Conservation (phyloP, 1,140 invertebrate genomes). For the Macrocentrus cingulum region DNA sequence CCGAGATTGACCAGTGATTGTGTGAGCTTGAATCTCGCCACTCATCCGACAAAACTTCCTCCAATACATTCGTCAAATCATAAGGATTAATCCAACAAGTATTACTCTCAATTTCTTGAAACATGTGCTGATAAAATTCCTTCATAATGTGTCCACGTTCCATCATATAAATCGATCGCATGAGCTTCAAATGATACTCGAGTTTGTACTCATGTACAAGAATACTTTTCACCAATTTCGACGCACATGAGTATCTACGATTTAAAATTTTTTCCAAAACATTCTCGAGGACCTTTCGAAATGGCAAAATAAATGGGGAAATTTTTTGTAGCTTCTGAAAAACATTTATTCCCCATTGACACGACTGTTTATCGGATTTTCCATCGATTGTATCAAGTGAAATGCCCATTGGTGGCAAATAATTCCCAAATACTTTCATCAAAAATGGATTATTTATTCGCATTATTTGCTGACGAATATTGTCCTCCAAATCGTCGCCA, state of each 20-base stretch:
- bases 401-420: slow-evolving; percentile 36
- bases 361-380: neutral
- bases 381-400: slow-evolving; percentile 36
- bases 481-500: slow-evolving; percentile 35
- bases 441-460: slow-evolving; percentile 51
- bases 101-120: slow-evolving; percentile 61
- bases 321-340: slow-evolving; percentile 40
- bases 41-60: slow-evolving; percentile 59
- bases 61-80: slow-evolving; percentile 57
- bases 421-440: slow-evolving; percentile 50
- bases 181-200: slow-evolving; percentile 56
- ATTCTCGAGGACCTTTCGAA: slow-evolving; percentile 52
- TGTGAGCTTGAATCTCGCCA: slow-evolving; percentile 54
- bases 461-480: slow-evolving; percentile 45
- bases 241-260: slow-evolving; percentile 55
- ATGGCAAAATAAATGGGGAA: slow-evolving; percentile 43
- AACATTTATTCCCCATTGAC: slow-evolving; percentile 21
- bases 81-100: slow-evolving; percentile 52
- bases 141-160: slow-evolving; percentile 65
- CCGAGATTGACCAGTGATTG: slow-evolving; percentile 47
- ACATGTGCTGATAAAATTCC: slow-evolving; percentile 63
- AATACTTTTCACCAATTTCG: slow-evolving; percentile 59
- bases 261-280: slow-evolving; percentile 53
- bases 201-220: slow-evolving; percentile 59
- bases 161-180: slow-evolving; percentile 66